A percentile compares a stretch with the other conserved stretches of the same genome.
These are phyloP conservation scores for Jordanella pulchra DNA, from an alignment of 2,797 vertebrate species.

Conservation along the genomic window DNA sequence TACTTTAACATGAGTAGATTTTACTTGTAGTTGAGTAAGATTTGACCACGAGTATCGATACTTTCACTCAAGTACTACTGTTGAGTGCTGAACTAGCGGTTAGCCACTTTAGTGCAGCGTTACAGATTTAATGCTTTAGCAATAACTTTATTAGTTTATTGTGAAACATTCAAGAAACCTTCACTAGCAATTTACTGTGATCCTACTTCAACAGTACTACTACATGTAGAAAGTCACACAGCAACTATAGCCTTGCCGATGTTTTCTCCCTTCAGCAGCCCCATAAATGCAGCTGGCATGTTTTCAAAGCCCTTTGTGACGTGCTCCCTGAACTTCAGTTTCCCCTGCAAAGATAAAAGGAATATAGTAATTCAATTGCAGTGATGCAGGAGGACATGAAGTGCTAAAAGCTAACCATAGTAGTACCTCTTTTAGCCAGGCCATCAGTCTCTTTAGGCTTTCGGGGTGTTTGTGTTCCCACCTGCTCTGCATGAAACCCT, in stretches of 20 bases:
- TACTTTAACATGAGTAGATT: too few species aligned
- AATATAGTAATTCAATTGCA: conserved; percentile 29
- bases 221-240: conserved; percentile 53
- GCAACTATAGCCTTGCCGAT: conserved; percentile 86
- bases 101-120: neutral
- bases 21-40: too few species aligned
- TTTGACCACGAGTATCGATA: too few species aligned
- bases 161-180: neutral
- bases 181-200: neutral
- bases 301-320: conserved; percentile 88
- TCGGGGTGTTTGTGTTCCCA: conserved; percentile 79
- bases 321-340: conserved; percentile 83
- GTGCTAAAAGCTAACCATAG: neutral
- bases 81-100: too few species aligned
- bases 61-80: too few species aligned
- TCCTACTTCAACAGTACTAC: neutral
- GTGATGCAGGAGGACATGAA: neutral
- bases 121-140: neutral
- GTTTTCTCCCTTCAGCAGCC: conserved; percentile 88
- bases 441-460: conserved; percentile 79
- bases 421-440: conserved; percentile 83
- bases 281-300: conserved; percentile 91
- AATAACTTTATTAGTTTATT: neutral
- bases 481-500: conserved; percentile 79
- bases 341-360: conserved; percentile 77